Evolutionary conservation across 2,888 invertebrate genomes (phyloP).

Genomic region (Nowickia ferox): DNA sequence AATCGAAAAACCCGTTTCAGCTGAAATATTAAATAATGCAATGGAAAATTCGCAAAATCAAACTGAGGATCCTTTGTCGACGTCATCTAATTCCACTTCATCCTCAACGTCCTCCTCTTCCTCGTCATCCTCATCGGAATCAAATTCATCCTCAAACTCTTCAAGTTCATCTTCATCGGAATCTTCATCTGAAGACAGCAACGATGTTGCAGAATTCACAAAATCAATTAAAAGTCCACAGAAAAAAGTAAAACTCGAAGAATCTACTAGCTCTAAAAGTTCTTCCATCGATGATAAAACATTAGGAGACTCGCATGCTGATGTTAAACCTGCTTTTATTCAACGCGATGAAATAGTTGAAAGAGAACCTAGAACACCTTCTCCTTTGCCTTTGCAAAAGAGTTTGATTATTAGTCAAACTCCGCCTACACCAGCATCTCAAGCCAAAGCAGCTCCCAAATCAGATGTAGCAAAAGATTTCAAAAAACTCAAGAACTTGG

Average conservation of each 20-base stretch:
- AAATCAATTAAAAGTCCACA: conserved; percentile 30
- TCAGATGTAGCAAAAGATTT: conserved; percentile 79
- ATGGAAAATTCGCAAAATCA: conserved; percentile 4
- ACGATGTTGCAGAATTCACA: conserved; percentile 69
- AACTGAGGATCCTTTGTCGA: conserved; percentile 69
- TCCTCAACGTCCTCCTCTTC: conserved; percentile 65
- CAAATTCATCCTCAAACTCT: conserved; percentile 72
- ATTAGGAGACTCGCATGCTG: not conserved
- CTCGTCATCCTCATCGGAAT: conserved; percentile 73
- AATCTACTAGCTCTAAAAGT: not conserved
- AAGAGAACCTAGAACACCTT: conserved; percentile 61
- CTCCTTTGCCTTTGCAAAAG: conserved; percentile 58
- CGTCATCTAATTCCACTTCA: conserved; percentile 74
- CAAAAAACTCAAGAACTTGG: conserved; percentile 80
- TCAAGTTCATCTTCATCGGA: conserved; percentile 75
- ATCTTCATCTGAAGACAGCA: conserved; percentile 74
- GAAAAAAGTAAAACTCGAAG: conserved; percentile 51
- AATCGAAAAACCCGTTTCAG: not conserved
- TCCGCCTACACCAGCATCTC: conserved; percentile 32
- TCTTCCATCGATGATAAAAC: not conserved
- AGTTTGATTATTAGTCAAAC: conserved; percentile 43
- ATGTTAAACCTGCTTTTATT: conserved; percentile 1
- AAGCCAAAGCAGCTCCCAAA: conserved; percentile 61
- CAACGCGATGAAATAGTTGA: not conserved
- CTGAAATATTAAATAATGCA: not conserved